These are phyloP conservation scores for Homalodisca vitripennis DNA, from an alignment of 1,140 invertebrate genomes.

Conservation along the genomic window DNA sequence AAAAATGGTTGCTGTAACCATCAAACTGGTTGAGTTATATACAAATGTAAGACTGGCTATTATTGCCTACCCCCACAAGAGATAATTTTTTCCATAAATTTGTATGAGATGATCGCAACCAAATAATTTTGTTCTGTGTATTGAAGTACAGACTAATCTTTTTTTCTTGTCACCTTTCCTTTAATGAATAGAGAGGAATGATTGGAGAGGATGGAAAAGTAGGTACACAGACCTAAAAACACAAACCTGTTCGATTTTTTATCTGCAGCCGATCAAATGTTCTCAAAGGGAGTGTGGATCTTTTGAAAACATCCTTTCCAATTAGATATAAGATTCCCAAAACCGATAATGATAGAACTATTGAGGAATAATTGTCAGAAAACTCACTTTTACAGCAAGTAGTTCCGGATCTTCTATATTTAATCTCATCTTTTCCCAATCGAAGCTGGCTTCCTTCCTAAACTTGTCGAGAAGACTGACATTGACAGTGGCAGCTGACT, in stretches of 20 bases:
- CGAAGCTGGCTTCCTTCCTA: constrained; percentile 70
- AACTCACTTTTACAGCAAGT: constrained; percentile 51
- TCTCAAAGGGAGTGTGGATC: background rate
- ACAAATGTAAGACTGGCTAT: too few species aligned
- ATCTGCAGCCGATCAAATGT: background rate
- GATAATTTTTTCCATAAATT: too few species aligned
- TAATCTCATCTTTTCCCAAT: constrained; percentile 77
- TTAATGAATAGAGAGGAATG: background rate
- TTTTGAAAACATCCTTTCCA: background rate
- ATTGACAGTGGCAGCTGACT: background rate
- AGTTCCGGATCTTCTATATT: constrained; percentile 63
- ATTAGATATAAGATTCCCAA: background rate
- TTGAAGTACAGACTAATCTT: too few species aligned
- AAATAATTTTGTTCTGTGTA: too few species aligned
- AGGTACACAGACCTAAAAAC: background rate
- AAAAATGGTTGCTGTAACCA: too few species aligned
- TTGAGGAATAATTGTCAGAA: background rate
- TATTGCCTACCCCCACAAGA: too few species aligned
- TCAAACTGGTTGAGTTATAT: too few species aligned
- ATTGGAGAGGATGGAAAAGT: background rate
- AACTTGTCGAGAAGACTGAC: constrained; percentile 60
- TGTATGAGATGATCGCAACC: too few species aligned
- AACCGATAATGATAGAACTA: background rate
- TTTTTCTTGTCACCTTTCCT: background rate
- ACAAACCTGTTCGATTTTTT: background rate